A percentile compares a stretch with the other conserved stretches of the same genome.
Conservation (phyloP, 2,888 invertebrate species). For the Coenonympha arcania region DNA sequence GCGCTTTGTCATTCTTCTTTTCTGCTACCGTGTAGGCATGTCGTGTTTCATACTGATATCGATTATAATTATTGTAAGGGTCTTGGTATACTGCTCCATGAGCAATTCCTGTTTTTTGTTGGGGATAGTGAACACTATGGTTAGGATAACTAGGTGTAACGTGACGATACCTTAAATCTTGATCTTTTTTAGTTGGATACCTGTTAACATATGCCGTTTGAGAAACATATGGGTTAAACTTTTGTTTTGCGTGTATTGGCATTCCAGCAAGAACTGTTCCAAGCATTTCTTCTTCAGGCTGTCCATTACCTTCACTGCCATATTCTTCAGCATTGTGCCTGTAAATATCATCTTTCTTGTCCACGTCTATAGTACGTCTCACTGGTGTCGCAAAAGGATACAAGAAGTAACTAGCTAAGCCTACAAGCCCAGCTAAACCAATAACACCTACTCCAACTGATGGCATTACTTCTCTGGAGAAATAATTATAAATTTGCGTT, state of each 20-base stretch:
- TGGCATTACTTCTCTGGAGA: slow-evolving; percentile 86
- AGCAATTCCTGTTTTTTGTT: slow-evolving; percentile 67
- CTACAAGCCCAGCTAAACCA: slow-evolving; percentile 81
- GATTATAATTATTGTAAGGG: slow-evolving; percentile 49
- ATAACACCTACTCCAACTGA: slow-evolving; percentile 84
- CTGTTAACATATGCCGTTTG: slow-evolving; percentile 59
- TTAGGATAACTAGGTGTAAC: slow-evolving; percentile 53
- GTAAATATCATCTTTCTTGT: slow-evolving; percentile 77
- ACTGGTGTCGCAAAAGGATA: slow-evolving; percentile 82
- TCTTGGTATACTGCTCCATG: slow-evolving; percentile 66
- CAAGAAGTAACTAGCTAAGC: slow-evolving; percentile 83
- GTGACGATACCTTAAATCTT: slow-evolving; percentile 64
- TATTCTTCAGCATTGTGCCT: slow-evolving; percentile 81
- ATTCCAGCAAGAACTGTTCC: slow-evolving; percentile 83
- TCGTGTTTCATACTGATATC: slow-evolving; percentile 59
- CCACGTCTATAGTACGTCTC: slow-evolving; percentile 78
- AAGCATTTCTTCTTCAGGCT: slow-evolving; percentile 84
- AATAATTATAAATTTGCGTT: slow-evolving; percentile 83
- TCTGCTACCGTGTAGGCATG: slow-evolving; percentile 62
- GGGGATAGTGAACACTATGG: slow-evolving; percentile 60
- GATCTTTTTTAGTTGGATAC: slow-evolving; percentile 60
- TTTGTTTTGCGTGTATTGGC: slow-evolving; percentile 68
- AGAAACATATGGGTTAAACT: slow-evolving; percentile 63
- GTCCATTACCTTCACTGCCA: slow-evolving; percentile 77
- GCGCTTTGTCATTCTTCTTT: slow-evolving; percentile 55